Evolutionary conservation across 2,113 vertebrate species (phyloP), one percentile per base, ranked within the genome.

Genomic region (Lanius collurio): DNA sequence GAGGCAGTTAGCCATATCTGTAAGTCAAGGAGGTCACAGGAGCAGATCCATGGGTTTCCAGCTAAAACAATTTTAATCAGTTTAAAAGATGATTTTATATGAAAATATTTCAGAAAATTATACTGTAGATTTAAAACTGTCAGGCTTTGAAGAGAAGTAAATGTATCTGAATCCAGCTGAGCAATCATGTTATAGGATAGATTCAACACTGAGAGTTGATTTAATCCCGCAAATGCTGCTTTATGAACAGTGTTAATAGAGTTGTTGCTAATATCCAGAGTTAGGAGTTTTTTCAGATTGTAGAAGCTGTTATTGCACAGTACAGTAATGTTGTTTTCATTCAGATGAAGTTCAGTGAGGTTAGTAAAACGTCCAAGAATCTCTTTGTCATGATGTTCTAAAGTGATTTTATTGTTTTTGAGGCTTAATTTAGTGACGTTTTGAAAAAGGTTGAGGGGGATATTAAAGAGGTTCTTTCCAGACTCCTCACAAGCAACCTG

Each of bases 21-120:
- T 84, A 97, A 92, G 82, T 80, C 94, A n/a, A 98, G 53, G 57
- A 99, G 96, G 7, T 83, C 89, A 83, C 98, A 98, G 75, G 98
- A 98, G 60, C 99, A 99, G 47, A 95, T 98, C 99, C 98, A 99
- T 41, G 98, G 98, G 92, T 99, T 99, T 90, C 87, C 98, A 69
- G 94, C 82, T 91, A 99, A 97, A 95, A 76, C 64, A 23, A 98
- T 91, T 73, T 26, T 83, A 80, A 31, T 93, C 64, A 98, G 83
- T 78, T 96, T 95, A 52, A 95, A 68, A n/a, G 95, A 31, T 79
- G 79, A 85, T 76, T 96, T 94, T 64, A 95, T 83, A 55, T 96
- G 68, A 42, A 98, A 92, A 68, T 69, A 90, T 44, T 87, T 93
- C 47, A 99, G 89, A 7, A 57, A 15, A 83, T 99, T 99, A 26